A percentile compares a stretch with the other conserved stretches of the same genome.
phyloP scores from a whole-genome alignment of 2,797 vertebrate species.

The Leuciscus waleckii region DNA sequence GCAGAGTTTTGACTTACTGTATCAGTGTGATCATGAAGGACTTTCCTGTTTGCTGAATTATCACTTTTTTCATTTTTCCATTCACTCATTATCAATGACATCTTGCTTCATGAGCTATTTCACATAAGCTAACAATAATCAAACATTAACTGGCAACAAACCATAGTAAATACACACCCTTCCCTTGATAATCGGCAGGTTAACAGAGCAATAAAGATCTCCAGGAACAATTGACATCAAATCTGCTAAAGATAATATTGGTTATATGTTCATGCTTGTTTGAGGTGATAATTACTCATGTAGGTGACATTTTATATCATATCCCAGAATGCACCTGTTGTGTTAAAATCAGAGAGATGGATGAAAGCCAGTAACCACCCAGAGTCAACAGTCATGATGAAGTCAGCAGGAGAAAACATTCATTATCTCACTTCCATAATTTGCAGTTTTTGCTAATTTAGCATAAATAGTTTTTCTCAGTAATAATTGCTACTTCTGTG shows the following conservation, averaged over 20 bases:
- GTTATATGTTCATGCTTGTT: neutral
- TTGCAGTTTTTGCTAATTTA: neutral
- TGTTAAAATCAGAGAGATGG: slow-evolving; percentile 2
- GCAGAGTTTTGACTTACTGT: neutral
- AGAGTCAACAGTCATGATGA: neutral
- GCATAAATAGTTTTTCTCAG: neutral
- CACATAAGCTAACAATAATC: neutral
- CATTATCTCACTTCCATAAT: neutral
- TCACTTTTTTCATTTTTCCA: neutral
- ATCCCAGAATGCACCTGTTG: neutral
- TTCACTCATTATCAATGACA: neutral
- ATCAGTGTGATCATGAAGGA: too few relatives aligned
- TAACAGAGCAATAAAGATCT: neutral
- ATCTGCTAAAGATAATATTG: neutral
- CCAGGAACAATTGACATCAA: neutral
- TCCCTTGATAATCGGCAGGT: neutral
- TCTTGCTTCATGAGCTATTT: slow-evolving; percentile 4
- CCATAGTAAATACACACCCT: neutral
- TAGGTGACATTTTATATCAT: neutral
- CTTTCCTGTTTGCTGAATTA: neutral
- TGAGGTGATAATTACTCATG: neutral
- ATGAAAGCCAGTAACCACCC: neutral
- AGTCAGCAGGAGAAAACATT: too few relatives aligned
- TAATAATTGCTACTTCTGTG: neutral
- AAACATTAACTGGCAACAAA: slow-evolving; percentile 30